A percentile compares a stretch with the other conserved stretches of the same genome.
Conservation (phyloP, 2,797 vertebrate species). For the Lepus oiostolus region DNA sequence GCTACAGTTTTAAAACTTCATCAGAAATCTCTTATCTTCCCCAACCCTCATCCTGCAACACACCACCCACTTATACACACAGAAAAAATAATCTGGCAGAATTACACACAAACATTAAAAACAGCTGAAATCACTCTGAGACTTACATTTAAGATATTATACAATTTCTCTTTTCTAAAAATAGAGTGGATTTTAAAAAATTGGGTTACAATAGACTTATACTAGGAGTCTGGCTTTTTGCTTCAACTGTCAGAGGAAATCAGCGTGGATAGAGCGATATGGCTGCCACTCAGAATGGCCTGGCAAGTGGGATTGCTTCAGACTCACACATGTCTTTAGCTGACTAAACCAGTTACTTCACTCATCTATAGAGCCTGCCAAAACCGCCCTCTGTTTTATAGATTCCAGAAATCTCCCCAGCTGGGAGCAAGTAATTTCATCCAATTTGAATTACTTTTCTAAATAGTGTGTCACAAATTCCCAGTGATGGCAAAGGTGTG, state of each 20-base stretch:
- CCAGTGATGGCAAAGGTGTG: slow-evolving; percentile 22
- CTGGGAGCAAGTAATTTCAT: slow-evolving; percentile 62
- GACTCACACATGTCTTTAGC: slow-evolving; percentile 45
- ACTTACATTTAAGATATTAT: background rate
- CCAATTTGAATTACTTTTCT: slow-evolving; percentile 70
- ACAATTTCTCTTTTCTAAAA: slow-evolving; percentile 59
- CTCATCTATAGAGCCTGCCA: slow-evolving; percentile 50
- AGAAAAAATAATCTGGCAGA: background rate
- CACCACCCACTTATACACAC: background rate
- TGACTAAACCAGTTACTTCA: slow-evolving; percentile 57
- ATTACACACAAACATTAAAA: slow-evolving; percentile 42
- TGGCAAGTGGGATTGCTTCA: background rate
- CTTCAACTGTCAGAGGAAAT: slow-evolving; percentile 54
- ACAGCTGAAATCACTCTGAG: slow-evolving; percentile 22
- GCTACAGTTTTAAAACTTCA: background rate
- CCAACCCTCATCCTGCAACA: background rate
- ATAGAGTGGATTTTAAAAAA: slow-evolving; percentile 30
- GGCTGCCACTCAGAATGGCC: slow-evolving; percentile 8
- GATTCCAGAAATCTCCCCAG: slow-evolving; percentile 51
- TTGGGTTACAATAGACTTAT: background rate
- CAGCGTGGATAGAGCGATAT: background rate
- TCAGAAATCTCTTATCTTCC: slow-evolving; percentile 14
- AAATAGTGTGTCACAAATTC: slow-evolving; percentile 55
- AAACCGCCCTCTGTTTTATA: slow-evolving; percentile 46
- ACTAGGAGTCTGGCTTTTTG: background rate